Base-by-base conservation (phyloP, 1,140 invertebrate species). In the Ceratitis capitata region DNA sequence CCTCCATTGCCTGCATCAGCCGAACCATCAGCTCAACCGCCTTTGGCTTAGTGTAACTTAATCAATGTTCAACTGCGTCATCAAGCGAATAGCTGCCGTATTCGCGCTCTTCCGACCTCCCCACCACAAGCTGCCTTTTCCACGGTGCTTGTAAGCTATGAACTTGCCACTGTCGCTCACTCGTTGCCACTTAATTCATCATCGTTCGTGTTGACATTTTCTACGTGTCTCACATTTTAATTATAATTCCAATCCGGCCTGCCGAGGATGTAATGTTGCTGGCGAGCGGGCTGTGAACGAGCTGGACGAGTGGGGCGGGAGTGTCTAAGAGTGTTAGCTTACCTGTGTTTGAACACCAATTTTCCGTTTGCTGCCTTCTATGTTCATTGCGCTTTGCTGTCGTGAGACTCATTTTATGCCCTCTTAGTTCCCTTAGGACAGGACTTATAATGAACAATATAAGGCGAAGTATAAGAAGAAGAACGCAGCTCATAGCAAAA, bases 151-250 rank as follows among this genome's bases (percentile, higher is more conserved):
- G 61, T 29, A 69, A 32, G 14, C 35, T n/a, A 2, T 10, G 19
- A 45, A 78, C 39, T 45, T 78, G 69, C 39, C 23, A 78, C n/a
- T 78, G 69, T n/a, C 39, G n/a, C n/a, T n/a, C n/a, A 78, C 5
- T 78, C n/a, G 2, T 12, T n/a, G 69, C 39, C 39, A 61, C 56
- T 61, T 61, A 61, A 61, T 61, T 61, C 56, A 61, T 61, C 56
- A 61, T 61, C 23, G 56, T 61, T 29, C 56, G 56, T 61, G 56
- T 61, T 61, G 56, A 61, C 56, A 61, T 61, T 61, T 61, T 12
- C n/a, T 61, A 61, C 56, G 56, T 61, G 56, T 61, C 29, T 61
- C 56, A 6, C 56, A 61, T 61, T 61, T 61, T 61, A 61, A 61
- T 61, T 61, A 19, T 26, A 61, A 26, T 61, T 4, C 29, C 26